These are phyloP conservation scores for Atrina japonica DNA, from an alignment of 2,888 invertebrate genomes.

Conservation along the genomic window DNA sequence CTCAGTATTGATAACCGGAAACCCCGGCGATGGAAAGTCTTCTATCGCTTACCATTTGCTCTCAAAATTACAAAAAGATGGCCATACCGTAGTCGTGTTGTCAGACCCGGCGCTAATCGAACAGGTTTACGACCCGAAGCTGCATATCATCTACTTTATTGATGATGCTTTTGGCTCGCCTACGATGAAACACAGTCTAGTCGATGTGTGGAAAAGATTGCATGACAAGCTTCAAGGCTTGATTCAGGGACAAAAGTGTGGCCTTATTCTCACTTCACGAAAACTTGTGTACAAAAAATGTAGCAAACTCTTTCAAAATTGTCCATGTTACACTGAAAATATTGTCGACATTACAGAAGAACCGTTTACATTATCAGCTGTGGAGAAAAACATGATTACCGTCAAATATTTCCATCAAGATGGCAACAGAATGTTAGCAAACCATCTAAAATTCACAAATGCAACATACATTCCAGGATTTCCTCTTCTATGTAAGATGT, in stretches of 20 bases:
- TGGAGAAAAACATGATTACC: conserved; percentile 34
- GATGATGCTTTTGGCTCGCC: conserved; percentile 52
- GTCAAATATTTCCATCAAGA: conserved; percentile 1
- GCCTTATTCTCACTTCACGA: conserved; percentile 42
- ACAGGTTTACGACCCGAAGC: conserved; percentile 27
- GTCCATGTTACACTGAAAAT: conserved; percentile 4
- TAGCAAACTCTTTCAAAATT: conserved; percentile 4
- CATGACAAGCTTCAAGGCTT: conserved; percentile 39
- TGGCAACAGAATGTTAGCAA: not conserved
- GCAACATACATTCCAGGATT: conserved; percentile 34
- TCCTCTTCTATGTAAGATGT: conserved; percentile 46
- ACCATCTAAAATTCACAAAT: not conserved
- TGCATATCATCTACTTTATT: conserved; percentile 40
- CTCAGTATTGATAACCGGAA: conserved; percentile 33
- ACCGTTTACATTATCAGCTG: conserved; percentile 16
- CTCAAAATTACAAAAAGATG: conserved; percentile 11
- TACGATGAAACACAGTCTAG: conserved; percentile 33
- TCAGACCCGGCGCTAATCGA: conserved; percentile 41
- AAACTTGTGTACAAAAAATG: conserved; percentile 34
- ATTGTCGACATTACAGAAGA: conserved; percentile 34
- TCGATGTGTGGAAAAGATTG: conserved; percentile 41
- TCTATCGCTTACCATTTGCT: conserved; percentile 38
- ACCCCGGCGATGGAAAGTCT: conserved; percentile 50
- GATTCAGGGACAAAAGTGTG: conserved; percentile 30
- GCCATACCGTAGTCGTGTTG: conserved; percentile 26